Base-by-base conservation (phyloP, 2,888 invertebrate genomes). In the Syrista parreyssii region DNA sequence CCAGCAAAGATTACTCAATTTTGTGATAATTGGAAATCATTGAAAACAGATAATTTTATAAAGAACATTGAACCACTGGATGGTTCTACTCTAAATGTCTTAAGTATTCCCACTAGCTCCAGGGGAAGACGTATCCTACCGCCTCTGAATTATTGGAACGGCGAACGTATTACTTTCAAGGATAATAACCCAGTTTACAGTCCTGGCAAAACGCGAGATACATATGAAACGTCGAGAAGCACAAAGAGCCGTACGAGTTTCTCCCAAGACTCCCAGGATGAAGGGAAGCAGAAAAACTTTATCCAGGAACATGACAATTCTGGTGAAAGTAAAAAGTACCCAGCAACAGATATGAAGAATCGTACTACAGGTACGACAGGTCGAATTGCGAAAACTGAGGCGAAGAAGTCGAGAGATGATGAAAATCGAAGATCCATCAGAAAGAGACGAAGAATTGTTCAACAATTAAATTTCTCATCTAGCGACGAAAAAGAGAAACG, bases 91-190 rank as follows among this genome's bases (percentile, higher is more conserved):
- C 69, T 81, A 23, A 83, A 87, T 32, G 76, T 31, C 31, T 33
- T 84, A 15, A 79, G 78, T 23, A 73, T 87, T 12, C 77, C 84
- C 12, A 81, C 80, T 9, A 89, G 88, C 78, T 88, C 87, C 0
- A 85, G 87, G 69, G 90, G 89, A 31, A 85, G 88, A 71, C 83
- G 79, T 75, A 86, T 88, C 75, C 31, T 89, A 34, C 88, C 87
- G 6, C 83, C 86, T 9, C 76, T 89, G 36, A 82, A 78, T 79
- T 90, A 86, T 73, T 90, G 89, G 89, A 78, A 80, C 12, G 88
- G 88, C 32, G 90, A 89, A 81, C 85, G 87, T 71, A 11, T 88
- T 4, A n/a, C 72, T 4, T 76, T 82, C 9, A 88, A 84, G 79
- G 85, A 85, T 30, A 79, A 86, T 36, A 80, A 82, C 40, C 55